Percentiles rank a stretch among this genome's conserved stretches.
phyloP scores from a whole-genome alignment of 2,113 vertebrate species.

The Paraplagusia blochii region DNA sequence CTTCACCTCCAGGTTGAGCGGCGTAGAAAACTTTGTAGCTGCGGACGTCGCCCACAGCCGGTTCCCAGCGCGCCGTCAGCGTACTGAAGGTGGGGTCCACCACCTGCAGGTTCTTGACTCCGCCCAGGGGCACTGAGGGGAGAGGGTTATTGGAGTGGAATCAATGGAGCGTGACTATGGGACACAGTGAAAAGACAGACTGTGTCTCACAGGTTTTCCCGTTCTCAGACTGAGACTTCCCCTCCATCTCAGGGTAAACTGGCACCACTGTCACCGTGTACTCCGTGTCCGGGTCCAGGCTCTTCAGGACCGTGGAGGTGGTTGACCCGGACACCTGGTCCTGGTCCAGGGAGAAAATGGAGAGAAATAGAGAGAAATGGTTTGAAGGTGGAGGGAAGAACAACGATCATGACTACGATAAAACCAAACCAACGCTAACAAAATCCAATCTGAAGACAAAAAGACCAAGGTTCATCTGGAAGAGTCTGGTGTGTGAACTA shows the following conservation, averaged over 20 bases:
- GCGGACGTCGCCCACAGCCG: constrained; percentile 85
- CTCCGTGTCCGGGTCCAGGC: constrained; percentile 82
- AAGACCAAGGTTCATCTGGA: too few relatives aligned
- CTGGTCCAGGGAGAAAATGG: constrained; percentile 53
- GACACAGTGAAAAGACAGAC: too few relatives aligned
- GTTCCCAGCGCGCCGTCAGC: constrained; percentile 85
- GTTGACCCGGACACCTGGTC: constrained; percentile 82
- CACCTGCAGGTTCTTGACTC: constrained; percentile 85
- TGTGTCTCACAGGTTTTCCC: constrained; percentile 84
- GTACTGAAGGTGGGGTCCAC: constrained; percentile 84
- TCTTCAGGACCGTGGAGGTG: constrained; percentile 81
- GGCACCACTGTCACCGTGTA: constrained; percentile 88
- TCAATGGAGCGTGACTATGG: too few relatives aligned
- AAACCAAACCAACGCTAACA: too few relatives aligned
- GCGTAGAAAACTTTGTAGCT: constrained; percentile 86
- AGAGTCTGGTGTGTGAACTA: too few relatives aligned
- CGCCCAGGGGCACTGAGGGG: constrained; percentile 84
- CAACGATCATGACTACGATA: too few relatives aligned
- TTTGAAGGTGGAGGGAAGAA: too few relatives aligned
- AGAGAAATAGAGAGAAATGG: constrained; percentile 3
- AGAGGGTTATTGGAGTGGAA: neutral
- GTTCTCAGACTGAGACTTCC: constrained; percentile 78
- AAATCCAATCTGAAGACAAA: too few relatives aligned
- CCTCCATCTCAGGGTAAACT: constrained; percentile 89
- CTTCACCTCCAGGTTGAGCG: constrained; percentile 72